Base-by-base conservation (phyloP, 2,797 vertebrate genomes). In the Crenichthys baileyi region DNA sequence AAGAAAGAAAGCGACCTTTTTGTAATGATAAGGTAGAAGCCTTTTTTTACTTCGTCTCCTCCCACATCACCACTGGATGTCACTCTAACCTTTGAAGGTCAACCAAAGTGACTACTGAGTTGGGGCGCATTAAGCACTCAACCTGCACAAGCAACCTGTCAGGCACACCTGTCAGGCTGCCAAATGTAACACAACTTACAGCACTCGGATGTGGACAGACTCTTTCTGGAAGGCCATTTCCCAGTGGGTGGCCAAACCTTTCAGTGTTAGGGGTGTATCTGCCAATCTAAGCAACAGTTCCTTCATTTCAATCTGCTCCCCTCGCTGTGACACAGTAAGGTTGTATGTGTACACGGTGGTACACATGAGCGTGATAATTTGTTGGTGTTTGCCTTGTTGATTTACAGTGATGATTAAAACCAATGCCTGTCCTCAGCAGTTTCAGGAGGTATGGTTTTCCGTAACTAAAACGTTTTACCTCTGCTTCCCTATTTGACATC, bases 31-130 rank as follows among this genome's bases (percentile, higher is more conserved):
- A 86, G 80, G 70, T 70, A 85, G 46, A 65, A 76, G 76, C 8
- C 8, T 58, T 29, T 60, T 75, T 72, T 61, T 44, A 36, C 76
- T 77, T 31, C 0, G 68, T 41, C 79, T 24, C 58, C 63, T 26
- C 68, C 72, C 48, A 20, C 76, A 76, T 70, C 88, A 58, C 89
- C 77, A 83, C 88, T 85, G 84, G 85, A 90, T 88, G 89, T 91
- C 89, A 86, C 83, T 88, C 55, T 91, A 91, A 93, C 90, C 89
- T 93, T 92, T 92, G 90, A 91, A 88, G 87, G 91, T 90, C 85
- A 89, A 79, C 82, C 26, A 73, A 83, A 88, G 85, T 81, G 84
- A 80, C 87, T 77, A 77, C 78, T 65, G 73, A 76, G 78, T 89
- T 88, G 76, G 77, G 61, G 77, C 41, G 82, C 75, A 85, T 88